Percentiles rank a stretch among this genome's conserved stretches.
Conservation (phyloP, 92 coral and sea anemone genomes). For the Epizoanthus ramosus region DNA sequence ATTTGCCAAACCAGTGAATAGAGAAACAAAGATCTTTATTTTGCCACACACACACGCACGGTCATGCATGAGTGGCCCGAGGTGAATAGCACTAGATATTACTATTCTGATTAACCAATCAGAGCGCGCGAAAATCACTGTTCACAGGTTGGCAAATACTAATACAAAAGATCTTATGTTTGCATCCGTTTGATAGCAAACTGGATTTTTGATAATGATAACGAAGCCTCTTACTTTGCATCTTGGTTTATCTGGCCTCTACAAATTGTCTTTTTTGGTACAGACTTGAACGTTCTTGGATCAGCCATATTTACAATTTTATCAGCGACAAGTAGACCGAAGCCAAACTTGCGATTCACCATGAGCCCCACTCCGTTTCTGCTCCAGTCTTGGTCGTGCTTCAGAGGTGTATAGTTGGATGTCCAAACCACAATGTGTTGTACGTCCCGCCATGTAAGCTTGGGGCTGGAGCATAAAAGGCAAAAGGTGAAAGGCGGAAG, state of each 20-base stretch:
- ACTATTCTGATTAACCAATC: too few species aligned
- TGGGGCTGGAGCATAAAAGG: constrained; percentile 65
- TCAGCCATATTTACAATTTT: constrained; percentile 87
- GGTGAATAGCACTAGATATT: too few species aligned
- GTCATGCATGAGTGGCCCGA: too few species aligned
- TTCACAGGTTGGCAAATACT: too few species aligned
- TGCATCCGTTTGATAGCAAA: too few species aligned
- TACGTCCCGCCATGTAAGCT: constrained; percentile 93
- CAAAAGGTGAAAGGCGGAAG: too few species aligned
- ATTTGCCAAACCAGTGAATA: too few species aligned
- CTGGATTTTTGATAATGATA: too few species aligned
- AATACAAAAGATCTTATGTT: too few species aligned
- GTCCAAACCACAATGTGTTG: constrained; percentile 98
- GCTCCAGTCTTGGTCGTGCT: constrained; percentile 91
- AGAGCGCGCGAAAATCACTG: too few species aligned
- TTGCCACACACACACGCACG: too few species aligned
- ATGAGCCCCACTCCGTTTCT: constrained; percentile 87
- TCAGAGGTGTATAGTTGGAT: constrained; percentile 93
- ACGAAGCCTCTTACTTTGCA: constrained; percentile 59
- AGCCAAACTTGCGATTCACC: constrained; percentile 94
- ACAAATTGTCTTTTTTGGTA: constrained; percentile 88
- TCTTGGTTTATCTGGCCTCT: constrained; percentile 98
- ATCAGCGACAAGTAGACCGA: constrained; percentile 94
- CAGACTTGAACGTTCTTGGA: constrained; percentile 69
- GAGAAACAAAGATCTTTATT: too few species aligned